Base-by-base conservation (phyloP, 2,888 invertebrate genomes). In the Hirtodrosophila cameraria region DNA sequence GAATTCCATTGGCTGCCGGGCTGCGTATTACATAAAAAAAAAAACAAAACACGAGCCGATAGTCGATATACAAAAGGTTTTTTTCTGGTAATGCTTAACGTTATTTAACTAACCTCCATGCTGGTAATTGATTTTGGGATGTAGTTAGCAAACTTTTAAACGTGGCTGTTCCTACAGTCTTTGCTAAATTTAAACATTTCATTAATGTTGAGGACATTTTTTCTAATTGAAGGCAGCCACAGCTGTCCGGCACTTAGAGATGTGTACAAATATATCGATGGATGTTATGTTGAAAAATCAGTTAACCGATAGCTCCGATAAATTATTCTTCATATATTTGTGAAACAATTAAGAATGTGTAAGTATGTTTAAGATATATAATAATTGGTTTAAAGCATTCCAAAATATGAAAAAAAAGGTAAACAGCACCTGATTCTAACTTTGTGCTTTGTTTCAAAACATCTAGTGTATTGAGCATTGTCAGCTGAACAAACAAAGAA, bases 101-200 rank as follows among this genome's bases (percentile, higher is more conserved):
- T 3, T 6, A n/a, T 3, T 11, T 9, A 1, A 45, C 63, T 43
- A 7, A 86, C 80, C 64, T 73, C 49, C 60, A 86, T 35, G 53
- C 12, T 8, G 45, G 20, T 36, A 46, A 52, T n/a, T 53, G 70
- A 4, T 28, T 65, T 59, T 30, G 72, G 5, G 41, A 67, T 6
- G 42, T 63, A 31, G 46, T 23, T 23, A 65, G 18, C 42, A 87
- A 45, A 50, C 46, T 57, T 27, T 36, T 66, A 1, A 82, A 57
- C 3, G 86, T 41, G 0, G 46, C 31, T 41, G 61, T 60, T 41
- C 70, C 68, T 36, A 85, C 60, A 50, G 52, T 27, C 57, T 75
- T 86, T 0, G 87, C 75, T 2, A 79, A 55, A 61, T 81, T 82
- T n/a, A 89, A 69, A 55, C 82, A 79, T 76, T 88, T 88, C 18